A percentile compares a stretch with the other conserved stretches of the same genome.
These are phyloP conservation scores for Pomatorhinus ruficollis DNA, from an alignment of 2,113 vertebrate genomes.

Conservation along the genomic window DNA sequence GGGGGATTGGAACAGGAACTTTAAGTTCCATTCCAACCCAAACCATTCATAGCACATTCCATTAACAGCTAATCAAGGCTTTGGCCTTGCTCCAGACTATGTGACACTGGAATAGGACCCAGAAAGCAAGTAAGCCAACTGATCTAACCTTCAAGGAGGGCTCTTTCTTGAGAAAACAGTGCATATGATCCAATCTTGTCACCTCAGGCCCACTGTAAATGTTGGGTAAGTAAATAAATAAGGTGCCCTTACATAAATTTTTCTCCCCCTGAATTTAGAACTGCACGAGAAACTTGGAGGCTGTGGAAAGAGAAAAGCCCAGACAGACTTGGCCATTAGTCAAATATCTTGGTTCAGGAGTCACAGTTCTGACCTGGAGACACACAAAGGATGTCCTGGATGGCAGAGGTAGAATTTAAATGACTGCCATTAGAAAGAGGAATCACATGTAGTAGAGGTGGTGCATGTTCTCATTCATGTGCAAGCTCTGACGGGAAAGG, in stretches of 20 bases:
- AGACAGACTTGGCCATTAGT: neutral
- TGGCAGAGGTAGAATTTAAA: neutral
- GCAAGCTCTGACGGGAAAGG: neutral
- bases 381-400: neutral
- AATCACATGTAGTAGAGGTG: neutral
- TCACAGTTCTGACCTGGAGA: neutral
- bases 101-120: neutral
- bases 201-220: neutral
- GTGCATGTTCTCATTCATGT: neutral
- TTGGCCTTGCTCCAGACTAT: neutral
- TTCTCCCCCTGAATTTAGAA: neutral
- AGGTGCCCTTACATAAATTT: neutral
- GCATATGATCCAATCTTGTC: neutral
- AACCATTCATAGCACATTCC: neutral
- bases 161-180: neutral
- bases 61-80: neutral
- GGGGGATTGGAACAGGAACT: neutral
- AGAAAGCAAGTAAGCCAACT: neutral
- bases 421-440: neutral
- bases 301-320: neutral
- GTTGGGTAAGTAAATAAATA: neutral
- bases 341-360: rapidly evolving
- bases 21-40: neutral
- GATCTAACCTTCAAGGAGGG: neutral
- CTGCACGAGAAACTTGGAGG: neutral